Evolutionary conservation across 2,113 vertebrate genomes (phyloP).

Genomic region (Grantiella picta): DNA sequence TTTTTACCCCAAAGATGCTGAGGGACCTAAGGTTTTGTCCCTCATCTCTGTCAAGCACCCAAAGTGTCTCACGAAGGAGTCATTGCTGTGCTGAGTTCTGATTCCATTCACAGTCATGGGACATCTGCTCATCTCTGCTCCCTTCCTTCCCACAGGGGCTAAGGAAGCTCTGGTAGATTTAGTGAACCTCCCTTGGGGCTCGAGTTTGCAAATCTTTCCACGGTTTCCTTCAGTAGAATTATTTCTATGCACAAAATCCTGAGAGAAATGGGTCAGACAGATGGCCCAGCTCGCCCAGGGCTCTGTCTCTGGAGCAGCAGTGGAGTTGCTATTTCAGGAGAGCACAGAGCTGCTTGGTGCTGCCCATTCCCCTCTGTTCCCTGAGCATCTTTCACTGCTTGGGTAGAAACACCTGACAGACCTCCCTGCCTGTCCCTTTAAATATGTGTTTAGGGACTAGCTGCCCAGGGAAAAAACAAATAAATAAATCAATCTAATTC

Average conservation of each 20-base stretch:
- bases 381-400: not conserved
- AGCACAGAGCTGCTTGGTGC: not conserved
- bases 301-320: not conserved
- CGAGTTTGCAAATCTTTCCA: not conserved
- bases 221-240: not conserved
- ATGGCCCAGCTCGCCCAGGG: not conserved
- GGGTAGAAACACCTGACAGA: not conserved
- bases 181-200: not conserved
- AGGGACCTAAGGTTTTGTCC: not conserved
- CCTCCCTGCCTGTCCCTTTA: not conserved
- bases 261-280: not conserved
- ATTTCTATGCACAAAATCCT: not conserved
- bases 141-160: not conserved
- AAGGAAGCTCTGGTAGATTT: not conserved
- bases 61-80: not conserved
- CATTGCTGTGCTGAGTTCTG: not conserved
- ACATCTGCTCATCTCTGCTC: not conserved
- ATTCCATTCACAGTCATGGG: not conserved
- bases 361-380: not conserved
- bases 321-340: not conserved
- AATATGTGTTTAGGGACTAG: not conserved
- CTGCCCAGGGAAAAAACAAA: not conserved
- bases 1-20: not conserved
- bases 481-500: not conserved
- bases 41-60: not conserved